Percentiles rank a stretch among this genome's conserved stretches.
Conservation (phyloP, 2,888 invertebrate genomes). For the Philopedon plagiatum region DNA sequence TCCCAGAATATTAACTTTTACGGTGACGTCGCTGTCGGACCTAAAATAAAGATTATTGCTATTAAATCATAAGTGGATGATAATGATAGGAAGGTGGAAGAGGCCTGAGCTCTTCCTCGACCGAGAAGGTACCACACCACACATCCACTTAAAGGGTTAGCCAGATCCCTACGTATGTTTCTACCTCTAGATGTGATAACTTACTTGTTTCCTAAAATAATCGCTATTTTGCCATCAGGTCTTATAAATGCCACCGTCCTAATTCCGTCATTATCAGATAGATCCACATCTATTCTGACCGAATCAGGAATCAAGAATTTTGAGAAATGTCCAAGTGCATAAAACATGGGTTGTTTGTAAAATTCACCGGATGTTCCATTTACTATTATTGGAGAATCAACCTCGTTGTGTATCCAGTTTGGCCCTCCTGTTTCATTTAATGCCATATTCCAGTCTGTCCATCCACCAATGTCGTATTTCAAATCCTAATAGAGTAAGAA, state of each 20-base stretch:
- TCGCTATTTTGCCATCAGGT: constrained; percentile 69
- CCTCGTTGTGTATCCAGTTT: constrained; percentile 79
- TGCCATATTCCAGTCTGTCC: constrained; percentile 92
- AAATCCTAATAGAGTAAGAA: constrained; percentile 67
- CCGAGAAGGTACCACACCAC: too few relatives aligned
- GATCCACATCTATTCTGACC: constrained; percentile 60
- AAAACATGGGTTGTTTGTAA: constrained; percentile 90
- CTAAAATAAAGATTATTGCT: constrained; percentile 18
- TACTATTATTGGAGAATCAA: constrained; percentile 75
- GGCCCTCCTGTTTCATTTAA: constrained; percentile 82
- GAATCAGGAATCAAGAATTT: constrained; percentile 77
- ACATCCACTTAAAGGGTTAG: too few relatives aligned
- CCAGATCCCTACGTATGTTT: too few relatives aligned
- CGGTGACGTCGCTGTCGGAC: background rate
- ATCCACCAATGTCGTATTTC: constrained; percentile 82
- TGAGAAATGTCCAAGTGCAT: constrained; percentile 83
- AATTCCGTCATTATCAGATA: constrained; percentile 14
- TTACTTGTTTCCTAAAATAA: constrained; percentile 72
- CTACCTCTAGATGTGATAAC: too few relatives aligned
- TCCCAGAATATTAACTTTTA: constrained; percentile 11
- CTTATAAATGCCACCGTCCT: constrained; percentile 69
- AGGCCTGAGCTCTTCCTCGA: too few relatives aligned
- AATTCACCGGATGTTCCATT: constrained; percentile 76
- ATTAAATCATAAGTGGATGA: background rate
- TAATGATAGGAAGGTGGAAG: too few relatives aligned